phyloP scores from a whole-genome alignment of 2,888 invertebrate species.

The Lasioglossum lativentre region DNA sequence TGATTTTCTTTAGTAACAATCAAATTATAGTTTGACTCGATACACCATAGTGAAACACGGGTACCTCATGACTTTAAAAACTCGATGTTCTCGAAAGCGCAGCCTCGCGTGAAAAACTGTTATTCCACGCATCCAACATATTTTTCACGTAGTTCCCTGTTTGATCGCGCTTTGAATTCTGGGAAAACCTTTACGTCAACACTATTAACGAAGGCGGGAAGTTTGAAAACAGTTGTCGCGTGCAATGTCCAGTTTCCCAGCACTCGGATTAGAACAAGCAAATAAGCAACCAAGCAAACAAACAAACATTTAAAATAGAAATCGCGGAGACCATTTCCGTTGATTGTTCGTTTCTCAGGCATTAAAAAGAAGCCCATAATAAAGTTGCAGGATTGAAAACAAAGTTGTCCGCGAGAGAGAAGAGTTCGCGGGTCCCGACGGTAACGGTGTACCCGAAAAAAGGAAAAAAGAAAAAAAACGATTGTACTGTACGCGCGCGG shows the following conservation, averaged over 20 bases:
- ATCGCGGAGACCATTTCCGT: not conserved
- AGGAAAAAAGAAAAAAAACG: not conserved
- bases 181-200: not conserved
- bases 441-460: conserved; percentile 1
- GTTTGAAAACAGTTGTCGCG: not conserved
- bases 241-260: not conserved
- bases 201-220: not conserved
- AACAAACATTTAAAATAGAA: not conserved
- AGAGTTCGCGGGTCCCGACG: not conserved
- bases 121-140: not conserved
- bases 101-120: not conserved
- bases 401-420: conserved; percentile 25
- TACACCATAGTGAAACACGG: not conserved
- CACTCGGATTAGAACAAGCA: not conserved
- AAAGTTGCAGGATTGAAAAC: conserved; percentile 35
- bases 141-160: not conserved
- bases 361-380: conserved; percentile 17
- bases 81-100: not conserved
- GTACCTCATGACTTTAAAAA: not conserved
- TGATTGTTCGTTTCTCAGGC: not conserved
- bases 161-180: not conserved
- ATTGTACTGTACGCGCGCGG: not conserved
- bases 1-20: not conserved
- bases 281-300: not conserved
- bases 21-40: not conserved